Base-by-base conservation (phyloP, 2,888 invertebrate species). In the Mantis religiosa region DNA sequence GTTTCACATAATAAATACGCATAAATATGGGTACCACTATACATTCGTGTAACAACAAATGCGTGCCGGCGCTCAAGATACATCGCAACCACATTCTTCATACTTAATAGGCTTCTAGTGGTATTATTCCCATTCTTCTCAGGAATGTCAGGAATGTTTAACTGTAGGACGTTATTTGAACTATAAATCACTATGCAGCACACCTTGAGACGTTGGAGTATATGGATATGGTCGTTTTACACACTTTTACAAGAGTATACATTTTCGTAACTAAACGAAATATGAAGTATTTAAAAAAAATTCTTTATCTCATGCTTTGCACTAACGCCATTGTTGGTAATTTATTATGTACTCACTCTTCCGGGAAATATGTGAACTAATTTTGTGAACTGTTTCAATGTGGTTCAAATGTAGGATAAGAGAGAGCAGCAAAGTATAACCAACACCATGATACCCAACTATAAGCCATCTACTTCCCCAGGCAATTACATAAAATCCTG, bases 111-210 rank as follows among this genome's bases (percentile, higher is more conserved):
- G n/a, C 15, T 85, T 82, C 82, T 82, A 41, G 82, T 82, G 25
- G 27, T 27, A 34, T 87, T 54, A 87, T 28, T 87, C 30, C 87
- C 82, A 82, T 87, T 87, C 88, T 88, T 88, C 85, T 28, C 28
- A 82, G 88, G 88, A 88, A 88, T 88, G 84, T 71, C 85, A 82
- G 88, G 88, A 88, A 88, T 88, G 85, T 85, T 47, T n/a, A 14
- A 30, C 81, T 20, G 54, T 71, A 71, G 20, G 4, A 71, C 0
- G 54, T 20, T 71, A 71, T 71, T 71, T 71, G 1, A 6, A 2
- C 20, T 20, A 71, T 71, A 71, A 71, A 71, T 71, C 54, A 6
- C 4, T 71, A 71, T 20, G 20, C 25, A 20, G 4, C 20, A 9
- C 25, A 20, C 0, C 20, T 20, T 2, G 54, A 71, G 6, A 6